phyloP scores from a whole-genome alignment of 2,888 invertebrate genomes.

The Pteria penguin region DNA sequence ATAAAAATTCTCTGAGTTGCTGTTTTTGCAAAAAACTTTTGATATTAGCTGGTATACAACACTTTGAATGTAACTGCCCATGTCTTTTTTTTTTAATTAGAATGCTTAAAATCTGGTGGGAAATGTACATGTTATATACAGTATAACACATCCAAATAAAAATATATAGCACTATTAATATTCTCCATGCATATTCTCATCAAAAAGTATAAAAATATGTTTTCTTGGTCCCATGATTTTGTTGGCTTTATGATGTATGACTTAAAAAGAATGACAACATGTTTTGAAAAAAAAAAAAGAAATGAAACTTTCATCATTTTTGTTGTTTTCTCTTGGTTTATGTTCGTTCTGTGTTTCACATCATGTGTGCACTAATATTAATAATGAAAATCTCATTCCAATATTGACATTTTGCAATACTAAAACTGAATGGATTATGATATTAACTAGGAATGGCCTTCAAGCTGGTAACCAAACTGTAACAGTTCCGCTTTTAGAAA shows the following conservation, averaged over 20 bases:
- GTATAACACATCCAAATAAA: not conserved
- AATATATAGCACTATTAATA: not conserved
- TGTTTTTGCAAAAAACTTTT: not conserved
- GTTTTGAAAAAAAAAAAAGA: constrained; percentile 4
- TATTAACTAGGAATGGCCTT: no score
- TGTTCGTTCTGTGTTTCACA: no score
- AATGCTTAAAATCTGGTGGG: not conserved
- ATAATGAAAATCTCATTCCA: no score
- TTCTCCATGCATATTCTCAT: not conserved
- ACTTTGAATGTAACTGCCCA: no score
- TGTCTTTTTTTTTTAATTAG: not conserved
- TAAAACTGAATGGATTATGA: no score
- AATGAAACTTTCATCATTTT: not conserved
- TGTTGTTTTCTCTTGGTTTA: constrained; percentile 8
- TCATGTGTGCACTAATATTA: no score
- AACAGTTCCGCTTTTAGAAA: no score
- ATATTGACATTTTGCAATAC: no score
- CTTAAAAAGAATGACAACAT: constrained; percentile 21
- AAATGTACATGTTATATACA: not conserved
- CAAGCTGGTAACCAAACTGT: no score
- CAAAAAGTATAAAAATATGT: not conserved
- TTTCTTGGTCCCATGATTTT: not conserved
- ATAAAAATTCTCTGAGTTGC: not conserved
- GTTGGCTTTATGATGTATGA: not conserved
- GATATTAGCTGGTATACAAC: not conserved